These are phyloP conservation scores for Monomorium pharaonis DNA, from an alignment of 1,140 invertebrate species.

Conservation along the genomic window DNA sequence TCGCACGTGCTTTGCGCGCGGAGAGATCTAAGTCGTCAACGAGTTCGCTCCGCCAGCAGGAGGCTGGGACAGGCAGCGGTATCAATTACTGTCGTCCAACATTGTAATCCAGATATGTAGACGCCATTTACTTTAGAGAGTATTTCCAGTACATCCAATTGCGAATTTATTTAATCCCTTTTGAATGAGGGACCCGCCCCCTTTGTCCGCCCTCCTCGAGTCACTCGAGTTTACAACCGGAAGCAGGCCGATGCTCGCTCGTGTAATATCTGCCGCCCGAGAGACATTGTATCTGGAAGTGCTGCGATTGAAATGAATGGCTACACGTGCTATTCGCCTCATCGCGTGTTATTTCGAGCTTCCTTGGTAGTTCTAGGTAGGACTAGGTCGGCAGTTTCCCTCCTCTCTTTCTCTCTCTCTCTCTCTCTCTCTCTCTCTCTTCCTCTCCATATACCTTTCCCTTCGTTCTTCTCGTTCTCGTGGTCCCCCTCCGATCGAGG, in stretches of 20 bases:
- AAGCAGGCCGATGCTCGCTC: constrained; percentile 66
- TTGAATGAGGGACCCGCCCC: constrained; percentile 44
- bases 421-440: constrained; percentile 11
- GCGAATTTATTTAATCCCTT: constrained; percentile 71
- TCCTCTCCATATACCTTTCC: constrained; percentile 16
- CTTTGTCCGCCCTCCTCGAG: constrained; percentile 51
- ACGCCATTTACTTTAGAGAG: constrained; percentile 61
- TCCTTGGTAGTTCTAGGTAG: constrained; percentile 59
- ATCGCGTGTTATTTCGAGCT: constrained; percentile 71
- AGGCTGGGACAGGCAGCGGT: constrained; percentile 52
- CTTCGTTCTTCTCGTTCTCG: not conserved
- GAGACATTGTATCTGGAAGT: constrained; percentile 69
- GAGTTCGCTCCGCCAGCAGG: constrained; percentile 28
- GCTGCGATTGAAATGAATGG: constrained; percentile 68
- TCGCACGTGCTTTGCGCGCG: constrained; percentile 45
- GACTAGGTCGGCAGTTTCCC: constrained; percentile 53
- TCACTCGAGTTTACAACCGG: constrained; percentile 72
- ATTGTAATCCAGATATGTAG: constrained; percentile 69
- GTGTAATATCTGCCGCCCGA: constrained; percentile 63
- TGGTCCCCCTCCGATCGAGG: constrained; percentile 44
- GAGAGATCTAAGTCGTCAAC: constrained; percentile 53
- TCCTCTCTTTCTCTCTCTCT: not conserved
- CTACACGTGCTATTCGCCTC: constrained; percentile 70
- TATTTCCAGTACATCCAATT: constrained; percentile 66
- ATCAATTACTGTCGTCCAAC: constrained; percentile 59